Percentiles rank a stretch among this genome's conserved stretches.
These are phyloP conservation scores for Anthopleura xanthogrammica DNA, from an alignment of 92 coral and sea anemone species.

Conservation along the genomic window DNA sequence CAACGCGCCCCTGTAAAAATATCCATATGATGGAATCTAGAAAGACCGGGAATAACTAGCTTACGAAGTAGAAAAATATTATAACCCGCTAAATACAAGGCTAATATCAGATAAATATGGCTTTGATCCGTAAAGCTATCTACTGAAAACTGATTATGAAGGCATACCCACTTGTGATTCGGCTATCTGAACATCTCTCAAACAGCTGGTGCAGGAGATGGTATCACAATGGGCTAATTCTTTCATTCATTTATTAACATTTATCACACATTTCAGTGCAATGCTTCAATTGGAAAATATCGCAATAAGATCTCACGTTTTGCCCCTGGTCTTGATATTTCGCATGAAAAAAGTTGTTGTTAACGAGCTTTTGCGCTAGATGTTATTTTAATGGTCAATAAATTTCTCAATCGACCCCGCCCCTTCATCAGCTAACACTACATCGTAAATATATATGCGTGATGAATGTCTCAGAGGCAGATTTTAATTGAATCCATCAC, in stretches of 20 bases:
- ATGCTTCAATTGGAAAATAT: background rate
- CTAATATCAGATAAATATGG: background rate
- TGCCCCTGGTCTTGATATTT: background rate
- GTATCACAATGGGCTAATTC: conserved; percentile 3
- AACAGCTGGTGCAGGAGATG: background rate
- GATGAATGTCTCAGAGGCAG: background rate
- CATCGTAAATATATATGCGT: background rate
- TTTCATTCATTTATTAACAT: background rate
- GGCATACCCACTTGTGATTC: background rate
- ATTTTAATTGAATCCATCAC: background rate
- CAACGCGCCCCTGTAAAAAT: background rate
- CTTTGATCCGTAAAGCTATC: background rate
- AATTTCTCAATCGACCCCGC: background rate
- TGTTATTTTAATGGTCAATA: background rate
- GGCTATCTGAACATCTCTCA: background rate
- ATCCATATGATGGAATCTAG: background rate
- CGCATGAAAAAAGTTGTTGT: background rate
- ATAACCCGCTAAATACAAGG: background rate
- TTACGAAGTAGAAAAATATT: background rate
- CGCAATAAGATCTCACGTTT: background rate
- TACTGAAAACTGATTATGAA: background rate
- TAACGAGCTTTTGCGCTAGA: background rate
- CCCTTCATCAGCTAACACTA: background rate
- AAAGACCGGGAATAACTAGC: background rate
- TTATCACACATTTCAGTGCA: background rate